Conservation (phyloP, 2,888 invertebrate species). For the Mythimna pallens region DNA sequence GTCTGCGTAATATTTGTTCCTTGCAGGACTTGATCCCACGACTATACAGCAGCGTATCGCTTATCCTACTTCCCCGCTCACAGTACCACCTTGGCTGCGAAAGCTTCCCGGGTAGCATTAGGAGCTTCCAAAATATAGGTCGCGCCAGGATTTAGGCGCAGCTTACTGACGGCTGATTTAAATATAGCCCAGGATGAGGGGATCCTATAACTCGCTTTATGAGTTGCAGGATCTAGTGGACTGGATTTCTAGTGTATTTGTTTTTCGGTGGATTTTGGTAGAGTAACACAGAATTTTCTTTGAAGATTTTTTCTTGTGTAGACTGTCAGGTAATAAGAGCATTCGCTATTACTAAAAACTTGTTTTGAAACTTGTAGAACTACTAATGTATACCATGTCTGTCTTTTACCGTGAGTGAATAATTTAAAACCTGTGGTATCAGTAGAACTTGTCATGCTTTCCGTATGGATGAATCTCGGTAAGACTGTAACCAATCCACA, state of each 20-base stretch:
- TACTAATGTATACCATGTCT: too few relatives aligned
- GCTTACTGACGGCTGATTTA: constrained; percentile 86
- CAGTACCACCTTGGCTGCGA: constrained; percentile 67
- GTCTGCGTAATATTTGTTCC: too few relatives aligned
- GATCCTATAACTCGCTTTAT: constrained; percentile 66
- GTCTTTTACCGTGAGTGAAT: too few relatives aligned
- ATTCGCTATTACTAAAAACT: too few relatives aligned
- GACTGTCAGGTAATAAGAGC: too few relatives aligned
- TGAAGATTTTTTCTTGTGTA: neutral
- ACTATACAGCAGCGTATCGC: too few relatives aligned
- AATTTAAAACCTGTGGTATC: too few relatives aligned
- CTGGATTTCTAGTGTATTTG: constrained; percentile 35
- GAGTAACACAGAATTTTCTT: neutral
- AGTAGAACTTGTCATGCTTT: too few relatives aligned
- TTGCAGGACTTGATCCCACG: too few relatives aligned
- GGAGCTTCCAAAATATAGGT: constrained; percentile 88
- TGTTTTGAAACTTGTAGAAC: too few relatives aligned
- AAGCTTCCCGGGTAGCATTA: constrained; percentile 82
- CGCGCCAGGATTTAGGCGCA: constrained; percentile 85
- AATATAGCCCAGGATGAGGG: constrained; percentile 83
- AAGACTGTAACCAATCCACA: too few relatives aligned
- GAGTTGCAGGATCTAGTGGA: constrained; percentile 56
- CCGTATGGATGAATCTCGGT: too few relatives aligned
- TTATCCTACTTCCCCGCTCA: constrained; percentile 59
- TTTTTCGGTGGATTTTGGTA: neutral